Evolutionary conservation across 2,888 invertebrate species (phyloP).

Genomic region (Philereme vetulata): DNA sequence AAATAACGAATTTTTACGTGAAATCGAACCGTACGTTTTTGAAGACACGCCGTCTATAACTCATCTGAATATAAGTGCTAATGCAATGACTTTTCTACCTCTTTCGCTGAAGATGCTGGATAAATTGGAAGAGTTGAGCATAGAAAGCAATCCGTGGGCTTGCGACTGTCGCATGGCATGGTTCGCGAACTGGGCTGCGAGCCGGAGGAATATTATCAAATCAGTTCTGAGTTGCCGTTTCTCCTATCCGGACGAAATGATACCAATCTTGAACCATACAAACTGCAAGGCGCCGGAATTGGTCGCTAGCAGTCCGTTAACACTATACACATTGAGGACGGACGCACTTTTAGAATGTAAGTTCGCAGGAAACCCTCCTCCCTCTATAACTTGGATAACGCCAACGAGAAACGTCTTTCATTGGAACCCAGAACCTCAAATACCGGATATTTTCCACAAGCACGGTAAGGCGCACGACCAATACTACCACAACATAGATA

Average conservation of each 20-base stretch:
- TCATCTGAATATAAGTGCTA: conserved; percentile 87
- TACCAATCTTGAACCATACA: conserved; percentile 87
- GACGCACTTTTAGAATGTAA: conserved; percentile 90
- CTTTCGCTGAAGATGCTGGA: conserved; percentile 86
- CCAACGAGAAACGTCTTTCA: conserved; percentile 88
- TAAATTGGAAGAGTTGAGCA: conserved; percentile 85
- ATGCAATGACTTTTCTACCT: conserved; percentile 88
- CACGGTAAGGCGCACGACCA: conserved; percentile 86
- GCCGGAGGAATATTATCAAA: conserved; percentile 74
- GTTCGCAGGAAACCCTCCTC: conserved; percentile 89
- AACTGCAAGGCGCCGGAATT: conserved; percentile 87
- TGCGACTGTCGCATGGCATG: conserved; percentile 95
- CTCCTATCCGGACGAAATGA: conserved; percentile 87
- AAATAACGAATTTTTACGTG: conserved; percentile 84
- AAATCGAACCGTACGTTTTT: conserved; percentile 86
- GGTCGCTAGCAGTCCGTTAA: conserved; percentile 84
- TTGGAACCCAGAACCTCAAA: conserved; percentile 89
- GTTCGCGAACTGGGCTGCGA: conserved; percentile 84
- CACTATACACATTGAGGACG: conserved; percentile 85
- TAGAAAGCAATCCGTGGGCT: conserved; percentile 91
- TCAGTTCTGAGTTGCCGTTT: conserved; percentile 87
- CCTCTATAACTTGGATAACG: conserved; percentile 94
- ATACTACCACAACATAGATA: conserved; percentile 72
- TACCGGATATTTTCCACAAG: conserved; percentile 86
- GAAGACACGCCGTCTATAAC: conserved; percentile 85